These are phyloP conservation scores for Lordiphosa clarofinis DNA, from an alignment of 1,140 invertebrate species.

Conservation along the genomic window DNA sequence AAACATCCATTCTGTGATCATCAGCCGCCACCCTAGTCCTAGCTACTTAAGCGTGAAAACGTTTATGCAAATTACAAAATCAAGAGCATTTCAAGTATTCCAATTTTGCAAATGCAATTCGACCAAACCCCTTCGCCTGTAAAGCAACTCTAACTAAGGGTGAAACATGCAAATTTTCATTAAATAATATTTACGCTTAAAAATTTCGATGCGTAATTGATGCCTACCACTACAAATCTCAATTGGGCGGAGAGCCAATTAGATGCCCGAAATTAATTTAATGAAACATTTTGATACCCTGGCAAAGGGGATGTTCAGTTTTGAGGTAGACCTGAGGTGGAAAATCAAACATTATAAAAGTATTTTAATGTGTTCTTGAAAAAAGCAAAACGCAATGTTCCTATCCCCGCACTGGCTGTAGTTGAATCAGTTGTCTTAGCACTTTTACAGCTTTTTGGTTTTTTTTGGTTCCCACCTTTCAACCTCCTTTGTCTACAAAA, in stretches of 20 bases:
- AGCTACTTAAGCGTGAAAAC: slow-evolving; percentile 66
- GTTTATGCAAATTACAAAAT: slow-evolving; percentile 61
- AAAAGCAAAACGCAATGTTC: too few species aligned
- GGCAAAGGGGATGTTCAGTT: not conserved
- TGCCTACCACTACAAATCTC: slow-evolving; percentile 54
- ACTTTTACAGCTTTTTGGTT: too few species aligned
- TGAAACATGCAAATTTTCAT: slow-evolving; percentile 38
- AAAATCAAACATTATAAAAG: slow-evolving; percentile 17
- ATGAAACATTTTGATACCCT: slow-evolving; percentile 1
- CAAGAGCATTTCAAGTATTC: slow-evolving; percentile 56
- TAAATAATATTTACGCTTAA: slow-evolving; percentile 54
- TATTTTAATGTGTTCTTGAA: too few species aligned
- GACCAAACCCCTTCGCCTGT: slow-evolving; percentile 3
- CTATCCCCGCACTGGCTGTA: too few species aligned
- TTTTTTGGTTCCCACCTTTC: too few species aligned
- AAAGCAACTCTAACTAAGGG: slow-evolving; percentile 27
- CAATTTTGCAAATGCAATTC: slow-evolving; percentile 57
- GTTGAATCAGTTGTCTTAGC: too few species aligned
- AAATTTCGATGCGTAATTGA: slow-evolving; percentile 73
- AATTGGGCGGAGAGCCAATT: slow-evolving; percentile 53
- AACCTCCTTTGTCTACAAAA: too few species aligned
- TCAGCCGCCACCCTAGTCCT: slow-evolving; percentile 3
- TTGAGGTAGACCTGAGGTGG: slow-evolving; percentile 4
- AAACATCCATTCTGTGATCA: not conserved
- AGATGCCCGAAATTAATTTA: slow-evolving; percentile 35